These are phyloP conservation scores for Coregonus ussuriensis DNA, from an alignment of 2,797 vertebrate species.

Conservation along the genomic window DNA sequence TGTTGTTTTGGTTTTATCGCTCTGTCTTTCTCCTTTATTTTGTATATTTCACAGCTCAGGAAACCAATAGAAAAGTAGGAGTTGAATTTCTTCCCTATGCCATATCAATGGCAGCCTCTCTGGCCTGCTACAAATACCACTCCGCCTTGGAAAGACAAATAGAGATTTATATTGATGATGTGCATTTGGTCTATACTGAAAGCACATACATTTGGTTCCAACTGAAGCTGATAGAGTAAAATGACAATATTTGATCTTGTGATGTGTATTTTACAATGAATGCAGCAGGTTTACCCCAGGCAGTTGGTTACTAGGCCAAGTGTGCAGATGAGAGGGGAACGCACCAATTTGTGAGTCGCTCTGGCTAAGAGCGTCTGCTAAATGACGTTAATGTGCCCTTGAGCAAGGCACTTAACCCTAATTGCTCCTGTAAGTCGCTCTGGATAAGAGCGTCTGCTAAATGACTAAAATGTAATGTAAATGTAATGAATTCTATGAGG, in stretches of 20 bases:
- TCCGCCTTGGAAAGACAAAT: slow-evolving; percentile 22
- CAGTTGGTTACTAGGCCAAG: background rate
- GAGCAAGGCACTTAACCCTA: no score
- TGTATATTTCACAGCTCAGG: slow-evolving; percentile 78
- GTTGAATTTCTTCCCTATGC: slow-evolving; percentile 25
- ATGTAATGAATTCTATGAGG: background rate
- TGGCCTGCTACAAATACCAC: slow-evolving; percentile 20
- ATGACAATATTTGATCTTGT: background rate
- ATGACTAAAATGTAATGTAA: no score
- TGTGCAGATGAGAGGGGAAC: no score
- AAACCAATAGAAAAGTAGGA: slow-evolving; percentile 60
- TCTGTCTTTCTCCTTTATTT: slow-evolving; percentile 54
- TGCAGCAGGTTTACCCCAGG: background rate
- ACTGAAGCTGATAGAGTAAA: slow-evolving; percentile 15
- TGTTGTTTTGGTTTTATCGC: slow-evolving; percentile 49
- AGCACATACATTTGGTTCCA: background rate
- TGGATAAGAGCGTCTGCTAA: no score
- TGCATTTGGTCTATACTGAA: background rate
- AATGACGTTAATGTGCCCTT: no score
- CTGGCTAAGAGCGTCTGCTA: no score
- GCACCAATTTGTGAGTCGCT: no score
- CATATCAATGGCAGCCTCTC: background rate
- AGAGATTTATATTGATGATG: background rate
- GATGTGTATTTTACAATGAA: background rate
- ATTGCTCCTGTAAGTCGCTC: no score